Evolutionary conservation across 2,888 invertebrate species (phyloP), one percentile per base, ranked within the genome.

Genomic region (Cybosia mesomella): DNA sequence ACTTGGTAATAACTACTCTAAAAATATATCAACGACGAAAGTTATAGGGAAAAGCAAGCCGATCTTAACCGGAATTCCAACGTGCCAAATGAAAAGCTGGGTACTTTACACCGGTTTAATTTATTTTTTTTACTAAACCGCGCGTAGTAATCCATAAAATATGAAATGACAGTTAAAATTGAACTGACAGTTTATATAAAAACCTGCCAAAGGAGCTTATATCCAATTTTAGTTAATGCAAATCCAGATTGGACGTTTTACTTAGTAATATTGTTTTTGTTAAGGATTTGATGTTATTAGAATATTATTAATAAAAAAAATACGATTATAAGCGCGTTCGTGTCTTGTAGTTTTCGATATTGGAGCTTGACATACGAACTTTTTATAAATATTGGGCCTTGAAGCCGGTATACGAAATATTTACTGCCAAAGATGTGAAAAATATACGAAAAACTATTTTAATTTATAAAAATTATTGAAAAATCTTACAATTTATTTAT

Each of bases 351-450:
- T 69, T 73, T 78, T 59, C 32, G 69, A 73, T 66, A 71, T 72
- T 71, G 68, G 71, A 67, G 65, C 68, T 76, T 64, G 49, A 58
- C 10, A 58, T n/a, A 74, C 61, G 61, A 58, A 69, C 21, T 69
- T 72, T 65, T 68, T 71, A 66, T 65, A 73, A 61, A 70, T 55
- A 61, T 65, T 73, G 57, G 82, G 77, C 76, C 74, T 58, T 32
- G 61, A 66, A 76, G 82, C 82, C 80, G 76, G 83, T 85, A 85
- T 86, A 84, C 85, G 83, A 85, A 78, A 76, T 72, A 75, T 76
- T 71, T 79, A 88, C 85, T 88, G 88, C 89, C 88, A 89, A 89
- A 89, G 89, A 89, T 43, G 43, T 18, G 66, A 84, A 81, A 89
- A 89, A 85, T 87, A 70, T n/a, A 53, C 54, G 54, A 28, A 76